Evolutionary conservation across 2,888 invertebrate species (phyloP), one percentile per base, ranked within the genome.

Genomic region (Hypomecis atomaria): DNA sequence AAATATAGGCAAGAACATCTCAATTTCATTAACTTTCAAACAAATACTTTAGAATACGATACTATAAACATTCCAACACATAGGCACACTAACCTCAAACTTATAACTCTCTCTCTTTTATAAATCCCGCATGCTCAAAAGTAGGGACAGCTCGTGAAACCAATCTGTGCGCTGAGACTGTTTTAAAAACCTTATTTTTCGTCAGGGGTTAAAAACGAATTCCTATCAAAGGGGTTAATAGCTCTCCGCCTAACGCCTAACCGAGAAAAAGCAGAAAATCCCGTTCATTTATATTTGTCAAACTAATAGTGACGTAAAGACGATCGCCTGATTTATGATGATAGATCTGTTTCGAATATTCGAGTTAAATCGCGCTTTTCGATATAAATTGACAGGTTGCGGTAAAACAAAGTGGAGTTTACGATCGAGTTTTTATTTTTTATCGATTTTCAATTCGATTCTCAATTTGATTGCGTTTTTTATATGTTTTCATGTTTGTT

Each of bases 251-350:
- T 44, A 62, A 6, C 7, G 59, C 33, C 49, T 44, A 62, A 6
- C 7, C 52, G 42, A 36, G 38, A 59, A 47, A 8, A 9, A 23
- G 9, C 49, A 34, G 45, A 70, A 72, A 69, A 66, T 63, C 56
- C 34, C 65, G 54, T 66, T 62, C 72, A 72, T 72, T 71, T 72
- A 72, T 71, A 67, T 52, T 65, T 66, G 69, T 68, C 71, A 62
- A 65, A 64, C 66, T 68, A 67, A 69, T 69, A 66, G 72, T 68
- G 66, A 71, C 68, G 59, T 52, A 49, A 58, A 59, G 68, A 55
- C 66, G 60, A 59, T 66, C 65, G 56, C 49, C 56, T 70, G 68
- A 70, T 71, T 64, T 63, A 70, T 68, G 65, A 64, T 69, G 69
- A 72, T 70, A 65, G 59, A 69, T 70, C 47, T 67, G 63, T 53